Percentiles rank a stretch among this genome's conserved stretches.
Evolutionary conservation across 2,797 vertebrate species (phyloP).

Genomic region (Enteromius argenteus): DNA sequence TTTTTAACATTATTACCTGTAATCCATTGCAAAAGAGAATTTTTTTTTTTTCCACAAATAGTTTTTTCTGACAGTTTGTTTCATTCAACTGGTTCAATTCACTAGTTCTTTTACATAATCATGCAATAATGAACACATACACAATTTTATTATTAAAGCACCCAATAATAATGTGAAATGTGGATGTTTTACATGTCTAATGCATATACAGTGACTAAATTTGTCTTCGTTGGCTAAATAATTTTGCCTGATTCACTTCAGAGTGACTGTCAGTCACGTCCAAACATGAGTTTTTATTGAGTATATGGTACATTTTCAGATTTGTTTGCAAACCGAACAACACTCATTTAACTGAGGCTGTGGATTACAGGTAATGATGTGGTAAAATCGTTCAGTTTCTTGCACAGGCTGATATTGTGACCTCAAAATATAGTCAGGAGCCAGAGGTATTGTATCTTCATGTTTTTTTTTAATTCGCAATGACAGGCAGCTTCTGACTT

Average conservation of each 20-base stretch:
- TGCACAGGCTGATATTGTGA: background rate
- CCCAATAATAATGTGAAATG: background rate
- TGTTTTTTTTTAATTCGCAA: background rate
- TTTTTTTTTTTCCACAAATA: background rate
- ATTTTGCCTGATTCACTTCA: too few relatives aligned
- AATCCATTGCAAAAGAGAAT: background rate
- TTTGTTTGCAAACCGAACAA: too few relatives aligned
- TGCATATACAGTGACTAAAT: too few relatives aligned
- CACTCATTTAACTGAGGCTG: too few relatives aligned
- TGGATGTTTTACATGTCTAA: too few relatives aligned
- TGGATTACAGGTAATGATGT: too few relatives aligned
- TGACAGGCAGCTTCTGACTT: background rate
- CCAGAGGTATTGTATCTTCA: background rate
- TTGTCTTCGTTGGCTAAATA: too few relatives aligned
- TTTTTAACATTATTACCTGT: background rate
- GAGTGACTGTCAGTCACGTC: too few relatives aligned
- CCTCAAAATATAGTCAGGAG: background rate
- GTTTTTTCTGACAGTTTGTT: background rate
- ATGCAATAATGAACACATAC: background rate
- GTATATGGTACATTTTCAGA: too few relatives aligned
- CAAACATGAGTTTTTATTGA: too few relatives aligned
- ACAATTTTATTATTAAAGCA: background rate
- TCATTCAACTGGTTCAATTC: background rate
- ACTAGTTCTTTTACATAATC: background rate
- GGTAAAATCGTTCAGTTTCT: background rate